Evolutionary conservation across 2,888 invertebrate species (phyloP).

Genomic region (Escarpia spicata): DNA sequence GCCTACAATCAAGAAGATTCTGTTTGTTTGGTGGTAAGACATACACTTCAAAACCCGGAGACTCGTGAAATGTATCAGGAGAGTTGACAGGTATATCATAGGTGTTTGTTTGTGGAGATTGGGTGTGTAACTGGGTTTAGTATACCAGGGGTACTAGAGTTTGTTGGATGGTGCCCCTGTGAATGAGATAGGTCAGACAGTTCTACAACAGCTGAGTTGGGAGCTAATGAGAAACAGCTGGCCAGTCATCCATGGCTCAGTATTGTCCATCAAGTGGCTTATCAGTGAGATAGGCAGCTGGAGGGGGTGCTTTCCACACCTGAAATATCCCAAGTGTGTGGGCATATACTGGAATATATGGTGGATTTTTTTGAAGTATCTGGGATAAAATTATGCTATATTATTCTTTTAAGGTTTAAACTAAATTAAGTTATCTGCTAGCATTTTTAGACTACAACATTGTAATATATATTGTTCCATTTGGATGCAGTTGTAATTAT

Average conservation of each 20-base stretch:
- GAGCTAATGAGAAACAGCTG: not conserved
- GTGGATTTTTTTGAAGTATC: not conserved
- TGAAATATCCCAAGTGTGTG: not conserved
- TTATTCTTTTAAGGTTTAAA: not conserved
- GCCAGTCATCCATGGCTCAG: not conserved
- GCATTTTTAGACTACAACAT: not conserved
- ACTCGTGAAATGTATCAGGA: no score
- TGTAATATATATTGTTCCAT: not conserved
- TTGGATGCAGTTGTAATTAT: not conserved
- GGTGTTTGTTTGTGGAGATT: not conserved
- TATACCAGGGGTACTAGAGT: not conserved
- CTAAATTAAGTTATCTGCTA: not conserved
- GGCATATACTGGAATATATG: not conserved
- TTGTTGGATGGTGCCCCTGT: not conserved
- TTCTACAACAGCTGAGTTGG: not conserved
- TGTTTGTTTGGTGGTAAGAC: no score
- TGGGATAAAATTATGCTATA: not conserved
- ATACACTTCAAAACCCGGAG: no score
- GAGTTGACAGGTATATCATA: not conserved
- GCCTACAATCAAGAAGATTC: no score
- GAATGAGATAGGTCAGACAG: not conserved
- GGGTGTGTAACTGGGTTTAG: not conserved
- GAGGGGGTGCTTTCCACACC: not conserved
- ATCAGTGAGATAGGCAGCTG: not conserved
- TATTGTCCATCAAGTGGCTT: slow-evolving; percentile 16